Evolutionary conservation across 2,888 invertebrate genomes (phyloP), one percentile per base, ranked within the genome.

Genomic region (Herminia tarsipennalis): DNA sequence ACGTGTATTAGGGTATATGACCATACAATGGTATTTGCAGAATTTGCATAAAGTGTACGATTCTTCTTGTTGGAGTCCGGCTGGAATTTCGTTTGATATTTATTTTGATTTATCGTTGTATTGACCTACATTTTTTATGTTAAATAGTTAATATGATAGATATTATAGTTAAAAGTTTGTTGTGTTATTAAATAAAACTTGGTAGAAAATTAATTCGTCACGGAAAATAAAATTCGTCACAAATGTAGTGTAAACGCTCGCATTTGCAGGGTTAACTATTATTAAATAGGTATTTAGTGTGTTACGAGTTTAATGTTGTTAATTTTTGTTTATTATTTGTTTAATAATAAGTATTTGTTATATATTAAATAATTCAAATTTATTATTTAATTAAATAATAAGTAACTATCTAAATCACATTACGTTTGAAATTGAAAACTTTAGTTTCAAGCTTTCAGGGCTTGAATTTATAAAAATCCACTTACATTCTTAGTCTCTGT

Each of bases 21-120:
- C 60, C 60, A 58, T 54, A 39, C 51, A 29, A 43, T 40, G 53
- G 56, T 36, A 48, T 63, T 64, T 38, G 25, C 43, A n/a, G 38
- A 33, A 54, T 53, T 50, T 48, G 46, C 52, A 48, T 49, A 21
- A 13, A 36, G 36, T 35, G 21, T 39, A 41, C 25, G 8, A 13
- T 27, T 29, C 10, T 18, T 36, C 20, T 20, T 13, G n/a, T 39
- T 48, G n/a, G 6, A 10, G 16, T 8, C 20, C 22, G 10, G 9
- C 30, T 17, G 18, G 12, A 21, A 16, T 6, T 16, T 32, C 2
- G 22, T 38, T 17, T 24, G 9, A 16, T 34, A 9, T 20, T 14
- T 20, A 9, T 8, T 13, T 27, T 22, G 16, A n/a, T 33, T 12
- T 10, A 18, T 13, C 1, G 4, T 5, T 28, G 14, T 25, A 20